These are phyloP conservation scores for Etheostoma perlongum DNA, from an alignment of 2,797 vertebrate species.

Conservation along the genomic window DNA sequence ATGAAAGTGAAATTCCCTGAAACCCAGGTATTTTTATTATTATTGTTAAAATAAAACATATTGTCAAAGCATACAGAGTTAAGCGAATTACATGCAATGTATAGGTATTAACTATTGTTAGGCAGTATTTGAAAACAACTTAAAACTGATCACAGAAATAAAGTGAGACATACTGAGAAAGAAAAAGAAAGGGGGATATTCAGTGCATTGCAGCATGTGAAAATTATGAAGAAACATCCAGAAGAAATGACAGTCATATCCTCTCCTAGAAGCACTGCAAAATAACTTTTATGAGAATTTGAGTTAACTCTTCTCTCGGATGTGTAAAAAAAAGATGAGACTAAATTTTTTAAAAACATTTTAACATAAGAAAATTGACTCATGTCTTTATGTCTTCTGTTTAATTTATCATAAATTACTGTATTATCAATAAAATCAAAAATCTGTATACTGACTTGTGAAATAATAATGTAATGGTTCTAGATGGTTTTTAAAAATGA, in stretches of 20 bases:
- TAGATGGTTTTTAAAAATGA: background rate
- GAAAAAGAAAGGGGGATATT: background rate
- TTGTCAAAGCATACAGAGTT: background rate
- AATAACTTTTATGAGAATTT: background rate
- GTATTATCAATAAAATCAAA: background rate
- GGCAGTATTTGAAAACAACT: background rate
- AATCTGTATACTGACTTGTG: background rate
- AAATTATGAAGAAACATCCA: background rate
- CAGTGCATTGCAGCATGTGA: too few species aligned
- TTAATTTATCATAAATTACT: background rate
- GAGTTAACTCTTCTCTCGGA: background rate
- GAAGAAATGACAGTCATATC: background rate
- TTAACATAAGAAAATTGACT: background rate
- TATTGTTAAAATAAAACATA: background rate
- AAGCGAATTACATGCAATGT: background rate
- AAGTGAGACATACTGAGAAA: background rate
- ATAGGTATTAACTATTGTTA: background rate
- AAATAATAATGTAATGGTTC: background rate
- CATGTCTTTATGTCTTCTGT: background rate
- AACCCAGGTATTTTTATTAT: background rate
- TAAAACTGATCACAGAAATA: background rate
- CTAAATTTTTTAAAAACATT: background rate
- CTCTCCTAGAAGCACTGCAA: background rate
- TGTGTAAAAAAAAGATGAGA: background rate
- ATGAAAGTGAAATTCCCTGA: background rate